Percentiles rank a stretch among this genome's conserved stretches.
Evolutionary conservation across 2,113 vertebrate genomes (phyloP).

Genomic region (Acrocephalus arundinaceus): DNA sequence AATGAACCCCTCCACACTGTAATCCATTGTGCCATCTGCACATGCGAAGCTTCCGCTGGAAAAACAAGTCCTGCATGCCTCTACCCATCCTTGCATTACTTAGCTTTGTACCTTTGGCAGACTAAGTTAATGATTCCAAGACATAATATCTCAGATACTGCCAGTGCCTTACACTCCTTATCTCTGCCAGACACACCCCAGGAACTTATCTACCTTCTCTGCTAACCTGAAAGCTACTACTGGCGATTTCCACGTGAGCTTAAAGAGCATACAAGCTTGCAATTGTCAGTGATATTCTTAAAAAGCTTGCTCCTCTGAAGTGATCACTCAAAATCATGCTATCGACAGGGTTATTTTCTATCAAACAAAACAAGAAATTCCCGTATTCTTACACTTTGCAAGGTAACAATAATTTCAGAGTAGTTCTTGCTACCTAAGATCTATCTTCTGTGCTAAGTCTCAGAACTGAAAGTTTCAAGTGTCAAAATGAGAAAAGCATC

Average conservation of each 20-base stretch:
- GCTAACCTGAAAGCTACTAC: background rate
- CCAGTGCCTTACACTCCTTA: background rate
- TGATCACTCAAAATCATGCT: background rate
- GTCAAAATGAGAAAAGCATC: slow-evolving; percentile 1
- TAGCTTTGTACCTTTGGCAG: background rate
- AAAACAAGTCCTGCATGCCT: background rate
- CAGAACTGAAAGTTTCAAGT: background rate
- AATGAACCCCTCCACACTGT: background rate
- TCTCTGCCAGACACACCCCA: background rate
- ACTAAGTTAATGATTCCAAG: background rate
- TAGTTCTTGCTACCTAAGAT: background rate
- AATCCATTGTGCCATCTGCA: background rate
- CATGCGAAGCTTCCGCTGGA: background rate
- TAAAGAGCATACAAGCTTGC: background rate
- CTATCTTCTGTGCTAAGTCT: background rate
- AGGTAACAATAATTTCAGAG: slow-evolving; percentile 22
- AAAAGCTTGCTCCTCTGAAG: background rate
- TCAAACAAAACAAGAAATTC: background rate
- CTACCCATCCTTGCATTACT: background rate
- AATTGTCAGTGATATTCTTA: background rate
- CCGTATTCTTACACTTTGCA: background rate
- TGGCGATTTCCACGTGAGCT: background rate
- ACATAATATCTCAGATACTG: background rate
- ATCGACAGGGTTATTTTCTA: background rate
- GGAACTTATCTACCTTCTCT: background rate